Conservation (phyloP, 2,113 vertebrate species). For the Zeus faber region DNA sequence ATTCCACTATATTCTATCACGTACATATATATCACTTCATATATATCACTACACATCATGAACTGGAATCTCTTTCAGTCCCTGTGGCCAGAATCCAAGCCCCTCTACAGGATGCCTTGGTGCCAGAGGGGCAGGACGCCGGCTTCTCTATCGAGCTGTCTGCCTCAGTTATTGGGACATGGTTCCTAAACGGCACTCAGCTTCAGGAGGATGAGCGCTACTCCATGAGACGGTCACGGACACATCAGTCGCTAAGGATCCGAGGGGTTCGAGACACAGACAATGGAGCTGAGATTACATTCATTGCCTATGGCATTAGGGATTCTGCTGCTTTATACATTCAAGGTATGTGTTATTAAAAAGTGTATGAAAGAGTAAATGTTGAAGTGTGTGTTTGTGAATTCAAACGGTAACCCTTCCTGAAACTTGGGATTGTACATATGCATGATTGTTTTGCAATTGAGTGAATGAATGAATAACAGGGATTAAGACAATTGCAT, state of each 20-base stretch:
- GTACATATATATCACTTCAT: too few species aligned
- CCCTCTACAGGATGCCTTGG: constrained; percentile 80
- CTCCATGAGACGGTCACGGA: constrained; percentile 66
- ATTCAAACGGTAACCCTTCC: too few species aligned
- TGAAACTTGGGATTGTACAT: too few species aligned
- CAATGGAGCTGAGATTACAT: constrained; percentile 83
- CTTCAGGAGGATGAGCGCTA: constrained; percentile 77
- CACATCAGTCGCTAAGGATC: constrained; percentile 82
- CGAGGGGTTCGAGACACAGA: constrained; percentile 73
- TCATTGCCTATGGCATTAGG: constrained; percentile 79
- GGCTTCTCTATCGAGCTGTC: constrained; percentile 88
- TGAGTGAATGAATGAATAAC: too few species aligned
- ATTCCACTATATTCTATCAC: too few species aligned
- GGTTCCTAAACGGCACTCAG: constrained; percentile 83
- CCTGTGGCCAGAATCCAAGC: constrained; percentile 85
- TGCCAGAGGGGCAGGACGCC: constrained; percentile 80
- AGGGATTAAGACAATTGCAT: too few species aligned
- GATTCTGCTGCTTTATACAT: constrained; percentile 87
- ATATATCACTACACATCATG: too few species aligned
- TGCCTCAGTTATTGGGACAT: constrained; percentile 79
- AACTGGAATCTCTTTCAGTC: constrained; percentile 77
- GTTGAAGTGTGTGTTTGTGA: too few species aligned
- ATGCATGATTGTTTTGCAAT: too few species aligned
- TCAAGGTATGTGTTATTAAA: constrained; percentile 83
- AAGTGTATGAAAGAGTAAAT: too few species aligned